phyloP scores from a whole-genome alignment of 2,888 invertebrate genomes.

The Strigamia maritima region DNA sequence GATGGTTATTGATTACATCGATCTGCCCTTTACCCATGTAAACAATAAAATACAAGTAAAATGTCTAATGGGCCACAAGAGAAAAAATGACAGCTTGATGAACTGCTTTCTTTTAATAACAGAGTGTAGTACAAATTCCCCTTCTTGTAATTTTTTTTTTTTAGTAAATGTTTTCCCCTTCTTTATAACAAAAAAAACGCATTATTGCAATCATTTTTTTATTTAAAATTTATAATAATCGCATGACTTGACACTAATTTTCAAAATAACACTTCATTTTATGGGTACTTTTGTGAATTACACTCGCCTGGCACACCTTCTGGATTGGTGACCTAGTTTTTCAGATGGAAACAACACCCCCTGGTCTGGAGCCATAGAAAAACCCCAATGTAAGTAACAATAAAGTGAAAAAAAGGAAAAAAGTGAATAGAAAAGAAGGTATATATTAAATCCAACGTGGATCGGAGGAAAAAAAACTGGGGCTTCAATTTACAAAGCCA shows the following conservation, averaged over 20 bases:
- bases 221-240: background rate
- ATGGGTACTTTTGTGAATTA: background rate
- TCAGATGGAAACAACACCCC: background rate
- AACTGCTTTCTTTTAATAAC: background rate
- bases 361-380: background rate
- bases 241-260: constrained; percentile 15
- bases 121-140: background rate
- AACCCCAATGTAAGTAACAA: background rate
- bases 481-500: background rate
- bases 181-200: background rate
- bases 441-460: background rate
- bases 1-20: background rate
- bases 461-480: background rate
- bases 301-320: constrained; percentile 12
- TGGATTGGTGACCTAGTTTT: background rate
- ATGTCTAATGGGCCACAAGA: background rate
- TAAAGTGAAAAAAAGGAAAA: background rate
- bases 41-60: background rate
- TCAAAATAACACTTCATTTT: background rate
- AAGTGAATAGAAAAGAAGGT: background rate
- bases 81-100: background rate
- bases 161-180: background rate
- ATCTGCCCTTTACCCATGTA: background rate
- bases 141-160: background rate
- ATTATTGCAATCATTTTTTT: background rate